Conservation (phyloP, 2,113 vertebrate genomes). For the Tyrannus savana region DNA sequence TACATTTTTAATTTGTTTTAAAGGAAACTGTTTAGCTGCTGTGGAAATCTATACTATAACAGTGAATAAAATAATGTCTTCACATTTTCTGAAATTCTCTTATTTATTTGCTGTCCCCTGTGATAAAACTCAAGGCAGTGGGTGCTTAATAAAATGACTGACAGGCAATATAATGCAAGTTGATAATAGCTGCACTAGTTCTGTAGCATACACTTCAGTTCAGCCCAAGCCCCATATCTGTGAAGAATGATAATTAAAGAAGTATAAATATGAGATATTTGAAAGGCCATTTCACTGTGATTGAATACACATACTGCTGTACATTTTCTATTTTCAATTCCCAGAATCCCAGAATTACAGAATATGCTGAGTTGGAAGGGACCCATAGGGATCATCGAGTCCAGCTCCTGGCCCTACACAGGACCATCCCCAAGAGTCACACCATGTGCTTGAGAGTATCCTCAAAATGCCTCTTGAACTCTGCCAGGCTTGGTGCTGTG, state of each 20-base stretch:
- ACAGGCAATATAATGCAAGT: background rate
- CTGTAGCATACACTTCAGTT: background rate
- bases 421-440: background rate
- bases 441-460: background rate
- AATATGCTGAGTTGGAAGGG: background rate
- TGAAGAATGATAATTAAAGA: constrained; percentile 20
- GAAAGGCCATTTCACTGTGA: background rate
- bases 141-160: constrained; percentile 42
- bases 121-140: constrained; percentile 1
- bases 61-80: background rate
- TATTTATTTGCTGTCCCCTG: background rate
- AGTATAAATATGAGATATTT: constrained; percentile 3
- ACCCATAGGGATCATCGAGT: background rate
- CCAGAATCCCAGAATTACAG: background rate
- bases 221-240: background rate
- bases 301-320: background rate
- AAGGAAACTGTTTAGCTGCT: background rate
- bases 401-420: background rate
- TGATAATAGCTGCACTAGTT: background rate
- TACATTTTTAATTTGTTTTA: background rate
- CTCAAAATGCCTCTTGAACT: background rate
- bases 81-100: background rate
- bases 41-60: background rate
- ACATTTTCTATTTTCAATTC: background rate
- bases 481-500: background rate